Evolutionary conservation across 2,888 invertebrate species (phyloP).

Genomic region (Leptopilina syphax): DNA sequence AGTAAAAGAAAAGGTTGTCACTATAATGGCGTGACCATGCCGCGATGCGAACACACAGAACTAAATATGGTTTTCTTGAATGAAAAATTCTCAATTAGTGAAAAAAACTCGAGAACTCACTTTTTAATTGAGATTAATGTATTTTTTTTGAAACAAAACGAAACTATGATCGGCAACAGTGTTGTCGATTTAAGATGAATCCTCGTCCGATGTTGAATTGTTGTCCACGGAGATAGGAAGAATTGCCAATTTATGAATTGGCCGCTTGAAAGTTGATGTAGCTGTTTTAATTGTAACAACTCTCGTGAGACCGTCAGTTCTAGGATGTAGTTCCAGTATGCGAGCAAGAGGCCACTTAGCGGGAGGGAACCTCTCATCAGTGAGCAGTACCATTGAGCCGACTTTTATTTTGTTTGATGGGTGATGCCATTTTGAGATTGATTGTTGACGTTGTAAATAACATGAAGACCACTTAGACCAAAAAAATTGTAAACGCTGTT

Average conservation of each 20-base stretch:
- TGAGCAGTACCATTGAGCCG: conserved; percentile 42
- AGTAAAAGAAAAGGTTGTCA: too few relatives aligned
- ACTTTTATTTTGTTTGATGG: conserved; percentile 1
- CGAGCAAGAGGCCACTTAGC: conserved; percentile 46
- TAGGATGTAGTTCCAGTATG: conserved; percentile 39
- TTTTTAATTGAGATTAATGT: too few relatives aligned
- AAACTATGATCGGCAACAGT: background rate
- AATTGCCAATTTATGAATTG: conserved; percentile 3
- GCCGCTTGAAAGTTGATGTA: background rate
- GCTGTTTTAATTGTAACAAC: conserved; percentile 38
- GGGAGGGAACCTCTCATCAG: conserved; percentile 44
- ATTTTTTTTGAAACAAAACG: too few relatives aligned
- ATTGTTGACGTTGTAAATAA: conserved; percentile 38
- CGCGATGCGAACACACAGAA: too few relatives aligned
- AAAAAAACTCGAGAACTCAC: too few relatives aligned
- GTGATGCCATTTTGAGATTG: conserved; percentile 49
- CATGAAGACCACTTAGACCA: conserved; percentile 38
- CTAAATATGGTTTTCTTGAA: too few relatives aligned
- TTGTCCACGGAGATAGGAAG: background rate
- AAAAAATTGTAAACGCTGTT: conserved; percentile 36
- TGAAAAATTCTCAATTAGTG: too few relatives aligned
- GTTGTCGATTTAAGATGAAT: background rate
- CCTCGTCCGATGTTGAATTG: background rate
- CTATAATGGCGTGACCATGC: too few relatives aligned
- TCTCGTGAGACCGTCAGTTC: conserved; percentile 20